Evolutionary conservation across 1,140 invertebrate genomes (phyloP).

Genomic region (Lamellibrachia luymesi): DNA sequence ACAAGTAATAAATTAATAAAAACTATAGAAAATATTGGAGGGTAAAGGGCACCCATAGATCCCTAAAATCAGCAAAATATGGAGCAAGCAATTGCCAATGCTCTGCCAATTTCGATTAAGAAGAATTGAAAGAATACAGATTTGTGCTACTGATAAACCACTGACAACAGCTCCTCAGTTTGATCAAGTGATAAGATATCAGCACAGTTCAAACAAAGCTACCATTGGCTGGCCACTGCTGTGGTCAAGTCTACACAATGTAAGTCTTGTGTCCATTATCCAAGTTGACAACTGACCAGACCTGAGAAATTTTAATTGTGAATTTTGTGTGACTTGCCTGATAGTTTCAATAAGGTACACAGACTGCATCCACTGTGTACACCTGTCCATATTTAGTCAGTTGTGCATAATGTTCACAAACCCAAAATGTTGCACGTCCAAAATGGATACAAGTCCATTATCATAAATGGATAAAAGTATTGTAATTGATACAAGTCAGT

Average conservation of each 20-base stretch:
- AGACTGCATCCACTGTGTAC: too few species aligned
- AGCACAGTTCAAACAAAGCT: background rate
- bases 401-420: too few species aligned
- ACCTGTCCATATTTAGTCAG: too few species aligned
- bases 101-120: background rate
- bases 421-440: too few species aligned
- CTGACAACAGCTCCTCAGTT: background rate
- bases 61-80: background rate
- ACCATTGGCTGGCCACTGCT: background rate
- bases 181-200: background rate
- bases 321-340: too few species aligned
- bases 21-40: background rate
- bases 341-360: too few species aligned
- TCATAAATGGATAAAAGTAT: too few species aligned
- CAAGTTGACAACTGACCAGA: background rate
- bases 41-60: background rate
- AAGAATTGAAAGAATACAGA: background rate
- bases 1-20: too few species aligned
- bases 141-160: background rate
- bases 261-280: background rate
- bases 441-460: too few species aligned
- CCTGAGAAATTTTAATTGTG: background rate
- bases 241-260: background rate
- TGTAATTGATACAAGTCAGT: too few species aligned
- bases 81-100: background rate